A percentile compares a stretch with the other conserved stretches of the same genome.
Evolutionary conservation across 2,888 invertebrate species (phyloP).

Genomic region (Oscheius sp.): DNA sequence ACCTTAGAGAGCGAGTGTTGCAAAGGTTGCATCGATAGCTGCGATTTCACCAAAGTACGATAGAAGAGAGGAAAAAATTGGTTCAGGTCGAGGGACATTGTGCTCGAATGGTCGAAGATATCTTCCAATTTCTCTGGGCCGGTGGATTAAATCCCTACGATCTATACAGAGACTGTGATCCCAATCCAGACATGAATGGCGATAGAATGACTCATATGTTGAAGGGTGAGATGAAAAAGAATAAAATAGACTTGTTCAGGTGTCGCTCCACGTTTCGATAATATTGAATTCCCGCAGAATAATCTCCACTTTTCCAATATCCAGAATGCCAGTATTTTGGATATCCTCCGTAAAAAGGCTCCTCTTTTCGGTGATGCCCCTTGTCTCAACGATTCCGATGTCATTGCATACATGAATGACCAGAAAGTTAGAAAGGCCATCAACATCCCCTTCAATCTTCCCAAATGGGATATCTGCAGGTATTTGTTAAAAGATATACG

Average conservation of each 20-base stretch:
- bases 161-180: conserved; percentile 63
- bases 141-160: conserved; percentile 68
- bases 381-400: conserved; percentile 67
- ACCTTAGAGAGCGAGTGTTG: conserved; percentile 65
- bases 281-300: conserved; percentile 22
- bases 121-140: conserved; percentile 69
- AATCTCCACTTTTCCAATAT: background rate
- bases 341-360: conserved; percentile 16
- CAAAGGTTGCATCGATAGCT: conserved; percentile 65
- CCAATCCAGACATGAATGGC: conserved; percentile 63
- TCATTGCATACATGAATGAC: conserved; percentile 66
- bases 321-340: conserved; percentile 3
- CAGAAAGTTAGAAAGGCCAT: conserved; percentile 59
- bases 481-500: conserved; percentile 47
- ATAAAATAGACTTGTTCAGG: conserved; percentile 28
- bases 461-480: conserved; percentile 66
- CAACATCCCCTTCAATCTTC: conserved; percentile 62
- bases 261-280: conserved; percentile 43
- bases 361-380: conserved; percentile 58
- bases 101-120: conserved; percentile 63
- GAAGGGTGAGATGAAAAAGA: conserved; percentile 33
- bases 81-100: conserved; percentile 52
- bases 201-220: conserved; percentile 57
- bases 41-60: conserved; percentile 60
- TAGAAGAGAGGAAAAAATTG: background rate